These are phyloP conservation scores for Abramis brama DNA, from an alignment of 2,113 vertebrate species.

Conservation along the genomic window DNA sequence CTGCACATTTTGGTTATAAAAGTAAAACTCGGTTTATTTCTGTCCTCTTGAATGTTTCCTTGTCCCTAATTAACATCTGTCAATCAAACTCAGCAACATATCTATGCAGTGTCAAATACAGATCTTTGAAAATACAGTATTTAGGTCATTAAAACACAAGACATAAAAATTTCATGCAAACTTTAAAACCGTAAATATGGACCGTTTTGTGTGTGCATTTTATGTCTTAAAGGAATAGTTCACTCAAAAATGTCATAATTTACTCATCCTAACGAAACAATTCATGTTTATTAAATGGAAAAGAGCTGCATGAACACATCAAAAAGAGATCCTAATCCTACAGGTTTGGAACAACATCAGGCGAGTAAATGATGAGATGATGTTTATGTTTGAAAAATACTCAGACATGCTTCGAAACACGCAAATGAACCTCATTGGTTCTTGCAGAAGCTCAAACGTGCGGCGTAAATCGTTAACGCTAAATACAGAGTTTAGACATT, in stretches of 20 bases:
- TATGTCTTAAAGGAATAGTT: background rate
- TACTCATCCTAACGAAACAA: background rate
- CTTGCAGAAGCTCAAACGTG: too few relatives aligned
- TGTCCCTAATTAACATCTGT: background rate
- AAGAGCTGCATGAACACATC: background rate
- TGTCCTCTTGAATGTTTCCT: background rate
- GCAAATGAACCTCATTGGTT: too few relatives aligned
- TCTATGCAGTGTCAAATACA: too few relatives aligned
- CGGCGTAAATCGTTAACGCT: too few relatives aligned
- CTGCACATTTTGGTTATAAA: background rate
- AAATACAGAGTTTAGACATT: too few relatives aligned
- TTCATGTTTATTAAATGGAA: background rate
- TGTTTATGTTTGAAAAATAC: background rate
- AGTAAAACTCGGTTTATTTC: background rate
- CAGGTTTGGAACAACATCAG: background rate
- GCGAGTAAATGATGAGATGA: background rate
- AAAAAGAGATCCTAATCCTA: background rate
- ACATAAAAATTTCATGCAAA: background rate
- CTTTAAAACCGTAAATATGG: background rate
- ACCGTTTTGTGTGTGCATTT: background rate
- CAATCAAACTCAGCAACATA: background rate
- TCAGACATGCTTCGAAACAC: too few relatives aligned
- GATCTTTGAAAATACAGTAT: background rate
- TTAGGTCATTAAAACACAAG: background rate
- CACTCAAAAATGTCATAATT: background rate